Evolutionary conservation across 2,888 invertebrate species (phyloP).

Genomic region (Euplagia quadripunctaria): DNA sequence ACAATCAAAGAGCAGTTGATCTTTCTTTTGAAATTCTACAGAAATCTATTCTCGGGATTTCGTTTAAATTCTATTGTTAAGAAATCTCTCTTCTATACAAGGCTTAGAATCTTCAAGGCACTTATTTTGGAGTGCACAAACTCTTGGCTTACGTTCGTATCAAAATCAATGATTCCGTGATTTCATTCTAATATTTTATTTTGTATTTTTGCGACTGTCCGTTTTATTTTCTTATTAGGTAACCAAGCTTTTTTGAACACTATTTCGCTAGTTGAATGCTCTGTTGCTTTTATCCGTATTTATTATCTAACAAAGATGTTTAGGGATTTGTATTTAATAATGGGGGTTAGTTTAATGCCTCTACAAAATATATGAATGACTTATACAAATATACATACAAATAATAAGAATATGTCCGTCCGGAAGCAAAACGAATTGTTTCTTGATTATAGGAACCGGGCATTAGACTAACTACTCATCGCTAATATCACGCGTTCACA

Average conservation of each 20-base stretch:
- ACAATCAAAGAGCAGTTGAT: slow-evolving; percentile 35
- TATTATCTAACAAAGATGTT: background rate
- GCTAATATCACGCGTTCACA: too few species aligned
- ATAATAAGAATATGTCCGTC: too few species aligned
- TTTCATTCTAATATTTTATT: background rate
- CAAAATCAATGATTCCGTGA: background rate
- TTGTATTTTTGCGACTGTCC: background rate
- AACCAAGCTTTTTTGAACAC: background rate
- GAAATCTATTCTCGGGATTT: slow-evolving; percentile 27
- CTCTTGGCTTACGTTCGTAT: slow-evolving; percentile 9
- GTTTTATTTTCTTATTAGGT: background rate
- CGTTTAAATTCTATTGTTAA: slow-evolving; percentile 37
- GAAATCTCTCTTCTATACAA: slow-evolving; percentile 24
- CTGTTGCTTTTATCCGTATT: background rate
- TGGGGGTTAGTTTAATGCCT: too few species aligned
- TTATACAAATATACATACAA: too few species aligned
- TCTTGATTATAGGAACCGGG: too few species aligned
- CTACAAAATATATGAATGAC: too few species aligned
- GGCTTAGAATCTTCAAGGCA: slow-evolving; percentile 23
- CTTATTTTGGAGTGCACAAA: slow-evolving; percentile 23
- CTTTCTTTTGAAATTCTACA: slow-evolving; percentile 28
- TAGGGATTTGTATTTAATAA: background rate
- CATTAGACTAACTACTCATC: too few species aligned
- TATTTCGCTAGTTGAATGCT: background rate
- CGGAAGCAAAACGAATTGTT: too few species aligned